phyloP scores from a whole-genome alignment of 2,888 invertebrate species.

The Antitype chi region DNA sequence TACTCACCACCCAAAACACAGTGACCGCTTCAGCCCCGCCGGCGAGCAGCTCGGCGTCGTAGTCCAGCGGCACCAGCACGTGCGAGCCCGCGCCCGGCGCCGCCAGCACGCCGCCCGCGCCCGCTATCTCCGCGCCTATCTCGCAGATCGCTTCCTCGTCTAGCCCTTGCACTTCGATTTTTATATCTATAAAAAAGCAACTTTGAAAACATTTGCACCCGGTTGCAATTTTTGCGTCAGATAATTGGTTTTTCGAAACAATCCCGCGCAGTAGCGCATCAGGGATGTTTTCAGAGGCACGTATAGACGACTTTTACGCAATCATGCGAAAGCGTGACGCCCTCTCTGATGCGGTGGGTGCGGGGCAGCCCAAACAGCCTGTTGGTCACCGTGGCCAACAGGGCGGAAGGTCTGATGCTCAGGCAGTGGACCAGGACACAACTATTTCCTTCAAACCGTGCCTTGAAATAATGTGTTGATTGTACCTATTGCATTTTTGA shows the following conservation, averaged over 20 bases:
- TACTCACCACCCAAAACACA: constrained; percentile 92
- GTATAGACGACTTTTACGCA: neutral
- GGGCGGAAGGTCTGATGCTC: neutral
- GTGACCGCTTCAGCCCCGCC: constrained; percentile 92
- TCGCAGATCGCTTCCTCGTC: constrained; percentile 89
- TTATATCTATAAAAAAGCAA: constrained; percentile 35
- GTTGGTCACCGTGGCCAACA: neutral
- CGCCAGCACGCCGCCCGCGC: constrained; percentile 81
- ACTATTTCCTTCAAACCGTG: too few relatives aligned
- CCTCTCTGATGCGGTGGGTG: neutral
- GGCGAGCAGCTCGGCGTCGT: constrained; percentile 81
- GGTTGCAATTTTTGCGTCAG: too few relatives aligned
- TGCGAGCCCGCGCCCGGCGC: constrained; percentile 77
- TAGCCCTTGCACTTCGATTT: constrained; percentile 86
- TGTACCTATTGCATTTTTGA: too few relatives aligned
- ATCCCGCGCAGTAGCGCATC: too few relatives aligned
- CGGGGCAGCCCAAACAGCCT: neutral
- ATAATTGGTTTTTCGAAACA: too few relatives aligned
- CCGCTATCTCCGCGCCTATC: constrained; percentile 81
- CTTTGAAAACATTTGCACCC: too few relatives aligned
- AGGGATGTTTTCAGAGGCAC: neutral
- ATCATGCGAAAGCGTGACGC: too few relatives aligned
- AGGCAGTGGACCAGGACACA: neutral
- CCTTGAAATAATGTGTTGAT: too few relatives aligned
- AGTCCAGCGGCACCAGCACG: constrained; percentile 85